These are phyloP conservation scores for Pseudoips prasinana DNA, from an alignment of 2,888 invertebrate species.

Conservation along the genomic window DNA sequence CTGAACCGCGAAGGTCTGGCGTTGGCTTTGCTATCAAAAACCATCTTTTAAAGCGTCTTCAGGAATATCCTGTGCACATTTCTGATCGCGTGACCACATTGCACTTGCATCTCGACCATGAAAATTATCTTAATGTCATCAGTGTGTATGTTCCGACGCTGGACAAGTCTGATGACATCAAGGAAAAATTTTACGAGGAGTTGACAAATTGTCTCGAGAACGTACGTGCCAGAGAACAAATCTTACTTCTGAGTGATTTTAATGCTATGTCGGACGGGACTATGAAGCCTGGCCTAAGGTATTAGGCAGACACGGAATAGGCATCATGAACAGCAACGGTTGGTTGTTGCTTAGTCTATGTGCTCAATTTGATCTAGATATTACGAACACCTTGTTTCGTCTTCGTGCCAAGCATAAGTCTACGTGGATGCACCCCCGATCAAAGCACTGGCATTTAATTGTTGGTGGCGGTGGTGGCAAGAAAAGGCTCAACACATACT, in stretches of 20 bases:
- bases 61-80: slow-evolving; percentile 3
- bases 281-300: slow-evolving; percentile 20
- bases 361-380: slow-evolving; percentile 17
- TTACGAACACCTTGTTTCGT: slow-evolving; percentile 31
- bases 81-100: slow-evolving; percentile 14
- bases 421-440: slow-evolving; percentile 35
- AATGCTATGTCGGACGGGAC: slow-evolving; percentile 7
- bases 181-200: slow-evolving; percentile 12
- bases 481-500: slow-evolving; percentile 17
- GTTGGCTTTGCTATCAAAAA: slow-evolving; percentile 18
- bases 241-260: background rate
- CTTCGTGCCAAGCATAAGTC: slow-evolving; percentile 29
- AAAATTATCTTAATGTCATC: slow-evolving; percentile 10
- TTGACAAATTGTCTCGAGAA: slow-evolving; percentile 2
- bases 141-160: slow-evolving; percentile 33
- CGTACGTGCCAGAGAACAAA: background rate
- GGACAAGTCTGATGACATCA: slow-evolving; percentile 6
- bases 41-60: background rate
- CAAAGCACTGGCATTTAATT: slow-evolving; percentile 30
- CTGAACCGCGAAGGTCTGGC: slow-evolving; percentile 15
- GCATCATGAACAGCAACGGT: slow-evolving; percentile 32
- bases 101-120: no score
- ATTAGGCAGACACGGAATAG: slow-evolving; percentile 30
- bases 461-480: slow-evolving; percentile 3
- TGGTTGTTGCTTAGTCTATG: slow-evolving; percentile 25